Evolutionary conservation across 2,888 invertebrate species (phyloP).

Genomic region (Agonopterix alstromeriana): DNA sequence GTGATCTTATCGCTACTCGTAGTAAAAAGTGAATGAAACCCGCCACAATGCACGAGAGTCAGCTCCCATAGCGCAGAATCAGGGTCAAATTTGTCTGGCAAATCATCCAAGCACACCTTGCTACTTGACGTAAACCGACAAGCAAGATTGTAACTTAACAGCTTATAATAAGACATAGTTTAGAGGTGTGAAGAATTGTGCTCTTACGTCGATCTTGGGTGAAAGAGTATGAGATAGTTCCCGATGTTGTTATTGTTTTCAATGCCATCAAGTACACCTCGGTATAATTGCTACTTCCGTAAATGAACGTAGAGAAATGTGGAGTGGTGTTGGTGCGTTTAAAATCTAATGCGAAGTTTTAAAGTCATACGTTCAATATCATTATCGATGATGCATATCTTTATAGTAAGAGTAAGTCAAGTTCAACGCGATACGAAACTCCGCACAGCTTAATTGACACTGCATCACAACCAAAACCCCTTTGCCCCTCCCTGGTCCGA

Average conservation of each 20-base stretch:
- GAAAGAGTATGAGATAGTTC: constrained; percentile 63
- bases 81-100: constrained; percentile 66
- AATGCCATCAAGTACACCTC: constrained; percentile 47
- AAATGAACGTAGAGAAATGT: constrained; percentile 31
- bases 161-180: background rate
- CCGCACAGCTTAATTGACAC: too few relatives aligned
- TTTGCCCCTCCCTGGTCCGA: too few relatives aligned
- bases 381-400: too few relatives aligned
- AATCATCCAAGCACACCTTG: constrained; percentile 49
- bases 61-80: constrained; percentile 55
- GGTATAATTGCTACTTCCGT: constrained; percentile 66
- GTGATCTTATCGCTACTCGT: constrained; percentile 30
- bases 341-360: too few relatives aligned
- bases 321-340: constrained; percentile 19
- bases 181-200: background rate
- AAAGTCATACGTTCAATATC: too few relatives aligned
- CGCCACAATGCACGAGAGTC: constrained; percentile 52
- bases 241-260: constrained; percentile 62
- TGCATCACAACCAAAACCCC: too few relatives aligned
- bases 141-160: constrained; percentile 2
- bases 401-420: too few relatives aligned
- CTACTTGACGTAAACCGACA: constrained; percentile 12
- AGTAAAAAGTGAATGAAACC: constrained; percentile 64
- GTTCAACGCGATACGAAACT: too few relatives aligned
- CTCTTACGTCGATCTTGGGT: constrained; percentile 29